A percentile compares a stretch with the other conserved stretches of the same genome.
phyloP scores from a whole-genome alignment of 2,113 vertebrate genomes.

The Morone chrysops region DNA sequence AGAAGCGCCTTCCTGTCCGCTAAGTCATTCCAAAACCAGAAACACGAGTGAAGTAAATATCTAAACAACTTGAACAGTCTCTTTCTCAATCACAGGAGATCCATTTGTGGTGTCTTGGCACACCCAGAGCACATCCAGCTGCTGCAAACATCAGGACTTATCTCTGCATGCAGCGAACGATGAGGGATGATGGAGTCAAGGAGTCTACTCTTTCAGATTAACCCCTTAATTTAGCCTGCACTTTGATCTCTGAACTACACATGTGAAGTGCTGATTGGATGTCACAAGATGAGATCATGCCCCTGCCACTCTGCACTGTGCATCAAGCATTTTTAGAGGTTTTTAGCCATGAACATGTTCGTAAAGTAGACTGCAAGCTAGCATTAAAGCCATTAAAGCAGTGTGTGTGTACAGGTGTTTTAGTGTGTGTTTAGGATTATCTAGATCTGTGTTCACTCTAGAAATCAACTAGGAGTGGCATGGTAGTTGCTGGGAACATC shows the following conservation, averaged over 20 bases:
- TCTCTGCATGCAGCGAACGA: constrained; percentile 2
- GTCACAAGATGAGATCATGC: background rate
- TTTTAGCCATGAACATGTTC: background rate
- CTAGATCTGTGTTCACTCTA: background rate
- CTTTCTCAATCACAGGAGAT: constrained; percentile 52
- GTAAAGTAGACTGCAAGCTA: background rate
- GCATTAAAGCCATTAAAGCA: background rate
- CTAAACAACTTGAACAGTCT: constrained; percentile 26
- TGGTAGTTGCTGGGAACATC: constrained; percentile 16
- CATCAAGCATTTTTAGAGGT: background rate
- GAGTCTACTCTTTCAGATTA: background rate
- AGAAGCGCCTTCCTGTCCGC: constrained; percentile 40
- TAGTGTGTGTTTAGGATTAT: constrained; percentile 25
- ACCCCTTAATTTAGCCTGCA: background rate
- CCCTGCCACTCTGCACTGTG: background rate
- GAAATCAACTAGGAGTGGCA: constrained; percentile 26
- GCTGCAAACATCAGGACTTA: constrained; percentile 43
- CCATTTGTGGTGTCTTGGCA: constrained; percentile 41
- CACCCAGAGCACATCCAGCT: constrained; percentile 26
- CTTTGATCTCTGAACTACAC: constrained; percentile 3
- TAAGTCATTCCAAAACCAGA: constrained; percentile 51
- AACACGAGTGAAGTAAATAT: constrained; percentile 26
- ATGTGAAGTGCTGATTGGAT: background rate
- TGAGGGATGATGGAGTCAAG: constrained; percentile 21
- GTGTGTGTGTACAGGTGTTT: constrained; percentile 19